Evolutionary conservation across 2,888 invertebrate genomes (phyloP), one percentile per base, ranked within the genome.

Genomic region (Tetanocera ferruginea): DNA sequence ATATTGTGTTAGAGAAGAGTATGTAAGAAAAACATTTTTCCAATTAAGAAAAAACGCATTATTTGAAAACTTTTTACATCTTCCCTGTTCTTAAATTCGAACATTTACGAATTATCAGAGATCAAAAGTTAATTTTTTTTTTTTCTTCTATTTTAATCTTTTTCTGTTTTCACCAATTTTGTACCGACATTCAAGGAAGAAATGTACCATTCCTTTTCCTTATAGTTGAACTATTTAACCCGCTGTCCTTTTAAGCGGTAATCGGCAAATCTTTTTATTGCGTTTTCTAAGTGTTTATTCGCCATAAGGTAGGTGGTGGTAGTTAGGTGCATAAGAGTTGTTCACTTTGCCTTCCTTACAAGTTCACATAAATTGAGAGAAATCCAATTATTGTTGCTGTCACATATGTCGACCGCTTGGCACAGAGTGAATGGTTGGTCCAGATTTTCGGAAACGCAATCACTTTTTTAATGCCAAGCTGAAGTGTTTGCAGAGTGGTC

Each of bases 351-450:
- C 37, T 4, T 66, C 4, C 64, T 34, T 37, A 5, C 14, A 9
- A 31, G 64, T 66, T n/a, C 64, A 66, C 64, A 66, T 66, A 66
- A 66, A 66, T 66, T 66, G 64, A 37, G 64, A 31, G 31, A 64
- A 66, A 66, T 66, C 64, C 64, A 66, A 66, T 66, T 66, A 66
- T 66, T 66, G 64, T 28, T 9, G 64, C 64, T 66, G 64, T 66
- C 64, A 66, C 64, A 66, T 66, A 19, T 66, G 64, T 66, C 31
- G 31, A n/a, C 19, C 19, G 55, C 19, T 19, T 23, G 55, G 43
- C 43, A 11, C 14, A 14, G 14, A 43, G 43, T 43, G 43, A 43
- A 43, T 43, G 43, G 43, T 43, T 28, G 11, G 1, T 60, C 11
- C 25, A 23, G 60, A 60, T 60, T 60, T 60, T 28, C 60, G 43